Percentiles rank a stretch among this genome's conserved stretches.
Conservation (phyloP, 2,797 vertebrate species). For the Mastacembelus armatus region DNA sequence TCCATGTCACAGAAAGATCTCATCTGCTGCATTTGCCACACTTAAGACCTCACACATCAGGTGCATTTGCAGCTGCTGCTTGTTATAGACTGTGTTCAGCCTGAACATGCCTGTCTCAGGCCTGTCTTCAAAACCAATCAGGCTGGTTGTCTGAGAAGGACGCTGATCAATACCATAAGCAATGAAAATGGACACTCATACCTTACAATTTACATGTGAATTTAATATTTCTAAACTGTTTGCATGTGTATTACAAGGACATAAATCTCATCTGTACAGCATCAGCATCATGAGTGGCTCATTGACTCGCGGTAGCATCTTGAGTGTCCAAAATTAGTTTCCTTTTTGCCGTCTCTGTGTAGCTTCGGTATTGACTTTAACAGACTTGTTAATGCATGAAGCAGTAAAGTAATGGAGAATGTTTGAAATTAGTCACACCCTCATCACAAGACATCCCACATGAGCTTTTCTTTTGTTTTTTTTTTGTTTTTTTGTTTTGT, state of each 20-base stretch:
- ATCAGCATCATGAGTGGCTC: constrained; percentile 5
- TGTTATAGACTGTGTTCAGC: constrained; percentile 57
- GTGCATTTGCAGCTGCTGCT: constrained; percentile 56
- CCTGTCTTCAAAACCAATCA: constrained; percentile 51
- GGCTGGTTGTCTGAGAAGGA: constrained; percentile 48
- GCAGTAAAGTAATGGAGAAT: not conserved
- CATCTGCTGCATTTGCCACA: constrained; percentile 47
- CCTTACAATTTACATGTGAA: constrained; percentile 1
- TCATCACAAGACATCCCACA: constrained; percentile 27
- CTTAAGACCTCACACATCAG: constrained; percentile 50
- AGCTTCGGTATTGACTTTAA: not conserved
- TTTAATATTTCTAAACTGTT: not conserved
- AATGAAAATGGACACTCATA: constrained; percentile 16
- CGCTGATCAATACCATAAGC: constrained; percentile 14
- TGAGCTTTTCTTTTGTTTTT: too few species aligned
- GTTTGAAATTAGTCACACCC: constrained; percentile 3
- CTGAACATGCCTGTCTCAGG: constrained; percentile 20
- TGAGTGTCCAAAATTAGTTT: not conserved
- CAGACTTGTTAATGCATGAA: constrained; percentile 4
- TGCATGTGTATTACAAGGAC: not conserved
- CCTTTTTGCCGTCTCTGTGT: not conserved
- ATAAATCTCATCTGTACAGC: not conserved
- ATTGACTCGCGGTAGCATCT: constrained; percentile 8
- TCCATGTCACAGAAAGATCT: constrained; percentile 48
- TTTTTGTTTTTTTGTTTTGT: too few species aligned